A percentile compares a stretch with the other conserved stretches of the same genome.
These are phyloP conservation scores for Noctuana brunneofusca DNA, from an alignment of 2,888 invertebrate species.

Conservation along the genomic window DNA sequence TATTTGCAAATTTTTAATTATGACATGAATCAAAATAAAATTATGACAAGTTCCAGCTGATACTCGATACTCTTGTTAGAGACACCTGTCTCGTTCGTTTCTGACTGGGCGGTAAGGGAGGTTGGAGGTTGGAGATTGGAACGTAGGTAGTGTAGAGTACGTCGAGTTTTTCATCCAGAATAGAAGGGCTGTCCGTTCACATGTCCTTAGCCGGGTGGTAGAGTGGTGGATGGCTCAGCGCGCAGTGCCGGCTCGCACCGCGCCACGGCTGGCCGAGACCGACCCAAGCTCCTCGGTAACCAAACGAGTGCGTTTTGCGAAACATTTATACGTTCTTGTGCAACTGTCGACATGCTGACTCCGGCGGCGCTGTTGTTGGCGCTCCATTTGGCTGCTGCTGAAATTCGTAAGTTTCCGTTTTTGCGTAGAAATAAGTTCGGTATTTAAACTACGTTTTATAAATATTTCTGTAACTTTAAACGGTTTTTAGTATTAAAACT, in stretches of 20 bases:
- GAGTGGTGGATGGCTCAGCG: slow-evolving; percentile 49
- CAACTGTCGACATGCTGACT: slow-evolving; percentile 63
- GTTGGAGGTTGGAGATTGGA: slow-evolving; percentile 20
- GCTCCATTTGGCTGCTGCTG: slow-evolving; percentile 67
- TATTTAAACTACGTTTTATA: too few relatives aligned
- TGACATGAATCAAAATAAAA: too few relatives aligned
- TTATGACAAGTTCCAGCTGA: too few relatives aligned
- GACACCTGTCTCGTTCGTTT: slow-evolving; percentile 38
- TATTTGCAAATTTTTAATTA: too few relatives aligned
- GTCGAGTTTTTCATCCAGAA: slow-evolving; percentile 44
- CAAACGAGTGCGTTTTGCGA: slow-evolving; percentile 51
- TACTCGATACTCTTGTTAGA: too few relatives aligned
- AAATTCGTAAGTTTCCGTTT: slow-evolving; percentile 66
- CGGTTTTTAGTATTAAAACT: too few relatives aligned
- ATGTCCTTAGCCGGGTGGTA: slow-evolving; percentile 47
- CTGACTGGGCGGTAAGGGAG: slow-evolving; percentile 31
- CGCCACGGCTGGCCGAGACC: slow-evolving; percentile 69
- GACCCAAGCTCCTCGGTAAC: slow-evolving; percentile 40
- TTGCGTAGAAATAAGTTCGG: too few relatives aligned
- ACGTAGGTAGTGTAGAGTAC: slow-evolving; percentile 14
- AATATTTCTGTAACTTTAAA: too few relatives aligned
- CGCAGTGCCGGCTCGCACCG: slow-evolving; percentile 70
- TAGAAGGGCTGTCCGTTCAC: slow-evolving; percentile 59
- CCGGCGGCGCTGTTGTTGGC: slow-evolving; percentile 58
- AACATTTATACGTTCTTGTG: slow-evolving; percentile 54